A percentile compares a stretch with the other conserved stretches of the same genome.
phyloP scores from a whole-genome alignment of 2,888 invertebrate species.

The Drosophila sordidula region DNA sequence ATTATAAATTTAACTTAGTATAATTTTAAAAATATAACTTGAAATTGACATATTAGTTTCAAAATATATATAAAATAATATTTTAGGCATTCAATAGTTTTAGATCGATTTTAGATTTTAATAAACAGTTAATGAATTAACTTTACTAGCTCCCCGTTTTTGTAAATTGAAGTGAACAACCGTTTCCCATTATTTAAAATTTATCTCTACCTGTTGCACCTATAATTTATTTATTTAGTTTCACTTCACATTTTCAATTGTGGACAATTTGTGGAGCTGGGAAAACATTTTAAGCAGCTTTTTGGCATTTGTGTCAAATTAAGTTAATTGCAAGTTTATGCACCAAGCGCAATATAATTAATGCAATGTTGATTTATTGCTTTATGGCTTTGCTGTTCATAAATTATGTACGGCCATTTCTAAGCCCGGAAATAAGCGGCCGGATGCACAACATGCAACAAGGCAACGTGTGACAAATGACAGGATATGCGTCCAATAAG shows the following conservation, averaged over 20 bases:
- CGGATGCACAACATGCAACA: constrained; percentile 38
- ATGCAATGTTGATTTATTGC: constrained; percentile 44
- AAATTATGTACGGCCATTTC: constrained; percentile 47
- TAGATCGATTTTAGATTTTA: too few species aligned
- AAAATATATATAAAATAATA: not conserved
- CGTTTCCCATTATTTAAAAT: not conserved
- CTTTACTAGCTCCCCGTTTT: too few species aligned
- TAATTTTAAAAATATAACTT: not conserved
- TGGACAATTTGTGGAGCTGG: not conserved
- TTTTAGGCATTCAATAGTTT: too few species aligned
- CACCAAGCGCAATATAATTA: constrained; percentile 31
- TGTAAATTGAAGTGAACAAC: too few species aligned
- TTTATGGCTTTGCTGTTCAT: constrained; percentile 8
- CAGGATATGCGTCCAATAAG: constrained; percentile 33
- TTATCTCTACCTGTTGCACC: constrained; percentile 6
- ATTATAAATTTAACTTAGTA: too few species aligned
- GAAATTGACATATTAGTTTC: not conserved
- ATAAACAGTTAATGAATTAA: too few species aligned
- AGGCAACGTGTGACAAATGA: constrained; percentile 31
- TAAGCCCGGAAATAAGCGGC: constrained; percentile 33
- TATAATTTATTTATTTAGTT: constrained; percentile 4
- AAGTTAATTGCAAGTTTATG: constrained; percentile 22
- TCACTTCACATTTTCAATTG: not conserved
- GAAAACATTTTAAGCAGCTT: constrained; percentile 2
- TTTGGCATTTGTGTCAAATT: constrained; percentile 1